Conservation (phyloP, 64 coral and sea anemone genomes). For the Pocillopora damicornis region DNA sequence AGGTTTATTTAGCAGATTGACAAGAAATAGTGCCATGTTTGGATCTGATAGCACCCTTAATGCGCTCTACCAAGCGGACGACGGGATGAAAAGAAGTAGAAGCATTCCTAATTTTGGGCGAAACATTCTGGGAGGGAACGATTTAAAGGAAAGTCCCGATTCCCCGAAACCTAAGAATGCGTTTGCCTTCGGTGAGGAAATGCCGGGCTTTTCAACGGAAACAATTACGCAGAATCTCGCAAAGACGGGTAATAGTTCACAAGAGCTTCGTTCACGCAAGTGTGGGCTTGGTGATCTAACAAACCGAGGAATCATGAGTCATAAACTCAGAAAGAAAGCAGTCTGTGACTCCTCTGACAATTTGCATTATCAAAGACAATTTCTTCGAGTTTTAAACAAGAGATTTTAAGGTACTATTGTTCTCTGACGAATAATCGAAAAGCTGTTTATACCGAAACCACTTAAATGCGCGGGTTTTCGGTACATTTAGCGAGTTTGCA, state of each 20-base stretch:
- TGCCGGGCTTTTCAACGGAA: not conserved
- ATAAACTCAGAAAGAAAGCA: constrained; percentile 63
- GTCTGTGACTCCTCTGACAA: constrained; percentile 74
- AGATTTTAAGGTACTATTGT: constrained; percentile 36
- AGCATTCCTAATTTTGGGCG: not conserved
- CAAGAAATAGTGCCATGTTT: not conserved
- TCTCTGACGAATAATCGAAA: not conserved
- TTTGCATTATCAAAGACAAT: constrained; percentile 85
- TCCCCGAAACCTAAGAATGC: not conserved
- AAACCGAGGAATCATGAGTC: constrained; percentile 28
- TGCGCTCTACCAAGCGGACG: not conserved
- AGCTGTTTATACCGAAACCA: too few relatives aligned
- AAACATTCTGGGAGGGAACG: not conserved
- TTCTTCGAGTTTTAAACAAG: constrained; percentile 79
- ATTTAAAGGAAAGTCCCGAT: not conserved
- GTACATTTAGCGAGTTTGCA: too few relatives aligned
- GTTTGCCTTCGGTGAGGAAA: not conserved
- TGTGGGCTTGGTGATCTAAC: constrained; percentile 1
- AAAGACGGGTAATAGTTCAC: not conserved
- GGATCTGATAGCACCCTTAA: not conserved
- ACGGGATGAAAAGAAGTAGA: not conserved
- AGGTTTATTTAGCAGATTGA: not conserved
- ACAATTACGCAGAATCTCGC: not conserved
- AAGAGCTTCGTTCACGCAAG: not conserved
- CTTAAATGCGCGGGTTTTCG: too few relatives aligned